phyloP scores from a whole-genome alignment of 2,888 invertebrate genomes.

The Drosophila paranaensis region DNA sequence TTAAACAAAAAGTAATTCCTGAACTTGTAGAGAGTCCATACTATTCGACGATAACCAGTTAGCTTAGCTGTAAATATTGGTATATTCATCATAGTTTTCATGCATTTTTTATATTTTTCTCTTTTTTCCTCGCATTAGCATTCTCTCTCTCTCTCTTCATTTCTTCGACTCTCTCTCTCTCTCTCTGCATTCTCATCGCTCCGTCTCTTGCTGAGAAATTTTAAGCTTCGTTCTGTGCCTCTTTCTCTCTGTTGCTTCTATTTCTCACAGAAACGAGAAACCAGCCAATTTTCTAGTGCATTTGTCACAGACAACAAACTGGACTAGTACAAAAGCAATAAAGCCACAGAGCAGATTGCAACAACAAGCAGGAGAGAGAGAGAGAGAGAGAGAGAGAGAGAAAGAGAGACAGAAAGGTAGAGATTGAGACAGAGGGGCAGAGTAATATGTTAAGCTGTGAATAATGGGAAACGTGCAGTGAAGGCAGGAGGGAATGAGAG shows the following conservation, averaged over 20 bases:
- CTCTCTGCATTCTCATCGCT: not conserved
- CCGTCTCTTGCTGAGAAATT: not conserved
- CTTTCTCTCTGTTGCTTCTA: not conserved
- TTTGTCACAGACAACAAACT: slow-evolving; percentile 57
- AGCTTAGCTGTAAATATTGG: no score
- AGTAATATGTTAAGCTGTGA: slow-evolving; percentile 66
- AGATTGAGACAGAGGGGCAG: slow-evolving; percentile 3
- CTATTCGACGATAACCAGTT: no score
- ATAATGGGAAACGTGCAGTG: slow-evolving; percentile 58
- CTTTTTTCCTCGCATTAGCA: not conserved
- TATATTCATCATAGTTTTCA: no score
- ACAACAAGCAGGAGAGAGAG: slow-evolving; percentile 3
- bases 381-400: not conserved
- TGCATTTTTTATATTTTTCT: no score
- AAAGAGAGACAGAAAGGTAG: not conserved
- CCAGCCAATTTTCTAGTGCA: slow-evolving; percentile 72
- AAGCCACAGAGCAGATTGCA: slow-evolving; percentile 40
- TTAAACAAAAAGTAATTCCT: not conserved
- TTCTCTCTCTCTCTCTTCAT: not conserved
- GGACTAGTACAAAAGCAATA: slow-evolving; percentile 49
- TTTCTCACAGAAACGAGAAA: slow-evolving; percentile 23
- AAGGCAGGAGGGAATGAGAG: slow-evolving; percentile 5
- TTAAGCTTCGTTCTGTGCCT: not conserved
- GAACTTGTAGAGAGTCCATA: not conserved
- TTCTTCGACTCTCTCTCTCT: not conserved